A percentile compares a stretch with the other conserved stretches of the same genome.
Conservation (phyloP, 2,113 vertebrate genomes). For the Dromas ardeola region DNA sequence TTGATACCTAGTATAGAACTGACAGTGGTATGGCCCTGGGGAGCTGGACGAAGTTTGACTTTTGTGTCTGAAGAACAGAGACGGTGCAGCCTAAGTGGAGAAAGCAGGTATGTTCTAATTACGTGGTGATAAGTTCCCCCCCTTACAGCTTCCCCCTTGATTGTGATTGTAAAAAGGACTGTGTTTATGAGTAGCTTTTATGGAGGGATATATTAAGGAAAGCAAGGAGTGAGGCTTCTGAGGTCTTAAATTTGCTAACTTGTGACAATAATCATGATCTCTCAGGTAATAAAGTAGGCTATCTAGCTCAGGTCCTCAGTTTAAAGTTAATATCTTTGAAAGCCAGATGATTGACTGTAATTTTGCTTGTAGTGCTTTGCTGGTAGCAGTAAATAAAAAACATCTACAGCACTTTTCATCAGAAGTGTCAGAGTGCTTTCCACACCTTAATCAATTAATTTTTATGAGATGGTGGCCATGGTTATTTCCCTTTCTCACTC, state of each 20-base stretch:
- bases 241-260: slow-evolving; percentile 41
- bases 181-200: slow-evolving; percentile 40
- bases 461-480: not conserved
- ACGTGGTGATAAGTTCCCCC: not conserved
- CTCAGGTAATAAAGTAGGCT: slow-evolving; percentile 23
- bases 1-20: not conserved
- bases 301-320: not conserved
- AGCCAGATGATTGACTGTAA: slow-evolving; percentile 27
- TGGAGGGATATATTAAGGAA: slow-evolving; percentile 10
- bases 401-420: slow-evolving; percentile 15
- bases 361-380: slow-evolving; percentile 7
- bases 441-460: slow-evolving; percentile 17
- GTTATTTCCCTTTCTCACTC: not conserved
- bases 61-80: not conserved
- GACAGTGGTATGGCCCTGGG: not conserved
- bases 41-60: slow-evolving; percentile 9
- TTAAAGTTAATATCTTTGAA: slow-evolving; percentile 47
- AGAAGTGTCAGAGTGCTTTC: slow-evolving; percentile 27
- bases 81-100: not conserved
- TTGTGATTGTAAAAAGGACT: not conserved
- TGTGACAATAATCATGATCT: slow-evolving; percentile 8
- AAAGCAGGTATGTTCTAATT: slow-evolving; percentile 5
- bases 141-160: not conserved
- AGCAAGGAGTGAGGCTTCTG: not conserved
- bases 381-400: slow-evolving; percentile 41